Evolutionary conservation across 1,140 invertebrate species (phyloP).

Genomic region (Caerostris extrusa): DNA sequence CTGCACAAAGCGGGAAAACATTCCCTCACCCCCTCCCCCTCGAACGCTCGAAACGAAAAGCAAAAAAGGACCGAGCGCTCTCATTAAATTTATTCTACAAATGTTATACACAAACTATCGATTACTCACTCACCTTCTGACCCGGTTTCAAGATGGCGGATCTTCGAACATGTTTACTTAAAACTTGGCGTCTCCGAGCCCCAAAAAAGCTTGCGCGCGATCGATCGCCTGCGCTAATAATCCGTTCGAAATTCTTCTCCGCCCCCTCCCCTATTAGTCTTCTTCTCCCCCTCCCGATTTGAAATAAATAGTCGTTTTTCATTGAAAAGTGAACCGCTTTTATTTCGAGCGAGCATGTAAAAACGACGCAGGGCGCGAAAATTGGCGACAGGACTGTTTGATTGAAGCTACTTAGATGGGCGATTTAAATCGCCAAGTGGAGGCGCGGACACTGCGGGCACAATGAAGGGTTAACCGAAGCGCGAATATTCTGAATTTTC

Average conservation of each 20-base stretch:
- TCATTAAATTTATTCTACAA: slow-evolving; percentile 47
- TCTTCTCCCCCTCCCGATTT: neutral
- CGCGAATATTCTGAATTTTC: slow-evolving; percentile 64
- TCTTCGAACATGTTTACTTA: slow-evolving; percentile 47
- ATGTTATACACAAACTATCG: slow-evolving; percentile 50
- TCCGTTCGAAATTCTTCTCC: neutral
- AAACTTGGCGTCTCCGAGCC: slow-evolving; percentile 13
- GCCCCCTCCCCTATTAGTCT: neutral
- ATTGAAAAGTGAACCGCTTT: neutral
- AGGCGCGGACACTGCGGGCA: neutral
- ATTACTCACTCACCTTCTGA: slow-evolving; percentile 43
- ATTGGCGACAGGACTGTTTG: neutral
- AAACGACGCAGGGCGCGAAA: neutral
- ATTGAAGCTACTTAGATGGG: neutral
- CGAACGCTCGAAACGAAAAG: neutral
- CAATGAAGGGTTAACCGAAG: slow-evolving; percentile 55
- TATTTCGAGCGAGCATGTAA: neutral
- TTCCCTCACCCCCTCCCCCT: no score
- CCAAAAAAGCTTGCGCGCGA: neutral
- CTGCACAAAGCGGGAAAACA: neutral
- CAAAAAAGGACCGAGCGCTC: neutral
- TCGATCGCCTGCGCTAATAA: slow-evolving; percentile 23
- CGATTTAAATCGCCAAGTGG: neutral
- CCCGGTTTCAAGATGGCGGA: slow-evolving; percentile 48
- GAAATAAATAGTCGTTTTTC: slow-evolving; percentile 31